A percentile compares a stretch with the other conserved stretches of the same genome.
These are phyloP conservation scores for Calosoma granatense DNA, from an alignment of 1,140 invertebrate species.

Conservation along the genomic window DNA sequence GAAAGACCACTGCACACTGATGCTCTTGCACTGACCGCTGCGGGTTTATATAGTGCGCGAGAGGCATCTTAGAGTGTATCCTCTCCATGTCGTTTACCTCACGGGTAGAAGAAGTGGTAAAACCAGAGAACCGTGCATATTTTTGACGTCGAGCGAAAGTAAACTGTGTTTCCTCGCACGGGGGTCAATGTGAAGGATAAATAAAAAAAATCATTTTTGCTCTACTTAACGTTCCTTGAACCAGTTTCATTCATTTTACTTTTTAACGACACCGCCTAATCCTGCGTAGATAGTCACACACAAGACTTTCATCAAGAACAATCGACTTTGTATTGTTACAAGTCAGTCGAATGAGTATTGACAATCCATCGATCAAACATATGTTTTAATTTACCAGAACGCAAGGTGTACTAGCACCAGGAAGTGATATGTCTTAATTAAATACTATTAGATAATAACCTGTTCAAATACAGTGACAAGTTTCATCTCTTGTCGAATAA, in stretches of 20 bases:
- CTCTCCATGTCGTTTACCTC: not conserved
- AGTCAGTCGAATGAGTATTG: not conserved
- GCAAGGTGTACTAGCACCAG: not conserved
- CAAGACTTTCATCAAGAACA: not conserved
- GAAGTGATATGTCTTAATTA: not conserved
- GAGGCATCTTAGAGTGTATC: not conserved
- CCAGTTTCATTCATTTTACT: constrained; percentile 7
- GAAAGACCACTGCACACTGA: not conserved
- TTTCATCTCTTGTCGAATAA: no score
- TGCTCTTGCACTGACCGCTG: not conserved
- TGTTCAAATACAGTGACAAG: no score
- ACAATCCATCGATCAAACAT: not conserved
- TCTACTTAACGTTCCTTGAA: constrained; percentile 1
- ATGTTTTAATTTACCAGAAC: not conserved
- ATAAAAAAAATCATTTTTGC: not conserved
- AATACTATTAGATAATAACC: no score
- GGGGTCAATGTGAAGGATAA: constrained; percentile 7
- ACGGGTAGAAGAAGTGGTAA: not conserved
- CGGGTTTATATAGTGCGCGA: not conserved
- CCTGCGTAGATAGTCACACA: no score
- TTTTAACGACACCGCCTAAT: not conserved
- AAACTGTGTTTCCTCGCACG: not conserved
- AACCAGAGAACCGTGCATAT: not conserved
- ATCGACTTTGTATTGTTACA: not conserved
- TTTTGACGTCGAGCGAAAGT: not conserved